Evolutionary conservation across 2,797 vertebrate genomes (phyloP).

Genomic region (Cheracebus regulus): DNA sequence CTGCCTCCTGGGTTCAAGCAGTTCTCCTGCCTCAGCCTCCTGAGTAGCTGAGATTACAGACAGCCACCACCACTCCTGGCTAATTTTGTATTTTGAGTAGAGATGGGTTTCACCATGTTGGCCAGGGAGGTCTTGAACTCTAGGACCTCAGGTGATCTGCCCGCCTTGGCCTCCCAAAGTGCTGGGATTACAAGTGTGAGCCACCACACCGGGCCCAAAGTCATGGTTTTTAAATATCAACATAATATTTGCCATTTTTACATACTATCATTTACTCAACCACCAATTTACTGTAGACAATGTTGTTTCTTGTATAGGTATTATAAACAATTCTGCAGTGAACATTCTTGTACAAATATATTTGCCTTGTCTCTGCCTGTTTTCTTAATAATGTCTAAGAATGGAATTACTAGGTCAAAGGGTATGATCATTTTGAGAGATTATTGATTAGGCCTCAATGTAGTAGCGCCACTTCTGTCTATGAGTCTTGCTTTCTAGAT

Average conservation of each 20-base stretch:
- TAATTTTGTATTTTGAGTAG: neutral
- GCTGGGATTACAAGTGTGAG: neutral
- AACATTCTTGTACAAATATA: neutral
- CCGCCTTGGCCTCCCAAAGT: neutral
- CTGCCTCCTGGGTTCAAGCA: neutral
- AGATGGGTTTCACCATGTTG: neutral
- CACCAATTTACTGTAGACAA: neutral
- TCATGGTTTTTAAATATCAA: neutral
- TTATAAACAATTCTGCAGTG: neutral
- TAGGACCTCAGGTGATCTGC: neutral
- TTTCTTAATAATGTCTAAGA: neutral
- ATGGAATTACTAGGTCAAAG: neutral
- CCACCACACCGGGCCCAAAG: rapidly evolving
- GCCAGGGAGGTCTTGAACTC: neutral
- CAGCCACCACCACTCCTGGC: neutral
- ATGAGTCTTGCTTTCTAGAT: neutral
- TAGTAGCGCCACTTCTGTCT: neutral
- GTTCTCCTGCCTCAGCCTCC: neutral
- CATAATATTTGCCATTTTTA: neutral
- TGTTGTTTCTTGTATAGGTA: neutral
- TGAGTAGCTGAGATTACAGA: neutral
- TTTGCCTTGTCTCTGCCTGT: neutral
- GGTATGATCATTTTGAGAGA: neutral
- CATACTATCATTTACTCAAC: neutral
- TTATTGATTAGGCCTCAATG: neutral